Evolutionary conservation across 2,888 invertebrate genomes (phyloP), one percentile per base, ranked within the genome.

Genomic region (Amiota minor): DNA sequence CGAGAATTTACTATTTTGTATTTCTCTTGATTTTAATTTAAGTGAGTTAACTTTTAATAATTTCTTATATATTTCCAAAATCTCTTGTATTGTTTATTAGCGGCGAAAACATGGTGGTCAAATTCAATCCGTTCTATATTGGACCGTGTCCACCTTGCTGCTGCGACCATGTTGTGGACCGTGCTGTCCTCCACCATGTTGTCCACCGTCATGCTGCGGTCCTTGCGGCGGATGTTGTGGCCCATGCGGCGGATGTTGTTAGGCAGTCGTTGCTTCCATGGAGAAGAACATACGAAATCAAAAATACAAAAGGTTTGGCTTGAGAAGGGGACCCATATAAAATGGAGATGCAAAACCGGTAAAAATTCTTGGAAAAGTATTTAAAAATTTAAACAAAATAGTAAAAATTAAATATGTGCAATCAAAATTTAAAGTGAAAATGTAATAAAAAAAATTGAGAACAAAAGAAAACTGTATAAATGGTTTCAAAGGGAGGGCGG

Each of bases 121-220:
- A 18, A 14, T 72, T 35, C 35, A 70, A 53, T 49, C 50, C 59
- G 12, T 62, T 69, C 70, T 65, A 56, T 20, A 45, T 68, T 53
- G 67, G 67, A 11, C 67, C 67, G 11, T 67, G 67, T 14, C 67
- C 67, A 8, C 67, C 67, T 12, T 50, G 67, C 50, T 49, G 18
- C 20, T 67, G 50, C 50, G 49, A 20, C 49, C 73, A 71, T 71
- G 47, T 16, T 16, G 20, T 59, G 18, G 18, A 9, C 59, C 59
- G 4, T 16, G 18, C 18, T 18, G 16, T 1, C 18, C 18, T 9
- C 11, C 16, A 11, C 20, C 18, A 20, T 16, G 49, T n/a, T 23
- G 62, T 8, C 50, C 50, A 9, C 12, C 20, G 2, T 46, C 64
- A 20, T 45, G 64, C 20, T 49, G 49, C 2, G 62, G 62, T 10